A percentile compares a stretch with the other conserved stretches of the same genome.
These are phyloP conservation scores for Cynaeus angustus DNA, from an alignment of 2,888 invertebrate genomes.

Conservation along the genomic window DNA sequence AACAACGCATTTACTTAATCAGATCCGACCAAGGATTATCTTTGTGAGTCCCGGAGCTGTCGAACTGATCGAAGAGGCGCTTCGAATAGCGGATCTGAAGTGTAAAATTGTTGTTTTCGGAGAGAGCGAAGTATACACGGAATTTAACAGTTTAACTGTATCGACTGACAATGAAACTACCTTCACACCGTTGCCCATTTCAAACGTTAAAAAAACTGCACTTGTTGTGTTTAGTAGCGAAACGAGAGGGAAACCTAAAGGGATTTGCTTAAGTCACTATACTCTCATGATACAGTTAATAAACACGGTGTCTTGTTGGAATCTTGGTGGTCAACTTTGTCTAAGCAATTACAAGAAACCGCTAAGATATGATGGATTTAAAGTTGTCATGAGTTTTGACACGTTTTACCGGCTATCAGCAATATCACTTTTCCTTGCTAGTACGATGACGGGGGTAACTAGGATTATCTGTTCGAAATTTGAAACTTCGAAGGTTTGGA, in stretches of 20 bases:
- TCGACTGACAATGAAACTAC: slow-evolving; percentile 56
- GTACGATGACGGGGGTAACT: slow-evolving; percentile 57
- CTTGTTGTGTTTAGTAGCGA: slow-evolving; percentile 64
- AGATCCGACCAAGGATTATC: slow-evolving; percentile 62
- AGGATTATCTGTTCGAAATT: slow-evolving; percentile 59
- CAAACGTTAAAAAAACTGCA: slow-evolving; percentile 55
- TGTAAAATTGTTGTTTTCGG: slow-evolving; percentile 63
- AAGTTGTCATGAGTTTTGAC: slow-evolving; percentile 15
- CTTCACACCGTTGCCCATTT: slow-evolving; percentile 57
- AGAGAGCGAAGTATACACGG: slow-evolving; percentile 50
- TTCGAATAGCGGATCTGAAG: slow-evolving; percentile 55
- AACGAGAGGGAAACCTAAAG: slow-evolving; percentile 66
- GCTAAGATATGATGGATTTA: slow-evolving; percentile 6
- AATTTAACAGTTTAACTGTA: slow-evolving; percentile 57
- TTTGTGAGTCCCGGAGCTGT: slow-evolving; percentile 60
- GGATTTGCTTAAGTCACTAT: slow-evolving; percentile 61
- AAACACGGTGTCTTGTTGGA: slow-evolving; percentile 44
- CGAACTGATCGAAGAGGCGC: slow-evolving; percentile 56
- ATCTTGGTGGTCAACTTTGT: slow-evolving; percentile 18
- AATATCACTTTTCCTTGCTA: slow-evolving; percentile 53
- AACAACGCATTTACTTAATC: slow-evolving; percentile 57
- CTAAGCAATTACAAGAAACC: slow-evolving; percentile 14
- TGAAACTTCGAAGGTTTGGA: slow-evolving; percentile 59
- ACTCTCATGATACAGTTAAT: slow-evolving; percentile 52
- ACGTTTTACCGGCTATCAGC: slow-evolving; percentile 65